Evolutionary conservation across 2,797 vertebrate genomes (phyloP), one percentile per base, ranked within the genome.

Genomic region (Oophaga sylvatica): DNA sequence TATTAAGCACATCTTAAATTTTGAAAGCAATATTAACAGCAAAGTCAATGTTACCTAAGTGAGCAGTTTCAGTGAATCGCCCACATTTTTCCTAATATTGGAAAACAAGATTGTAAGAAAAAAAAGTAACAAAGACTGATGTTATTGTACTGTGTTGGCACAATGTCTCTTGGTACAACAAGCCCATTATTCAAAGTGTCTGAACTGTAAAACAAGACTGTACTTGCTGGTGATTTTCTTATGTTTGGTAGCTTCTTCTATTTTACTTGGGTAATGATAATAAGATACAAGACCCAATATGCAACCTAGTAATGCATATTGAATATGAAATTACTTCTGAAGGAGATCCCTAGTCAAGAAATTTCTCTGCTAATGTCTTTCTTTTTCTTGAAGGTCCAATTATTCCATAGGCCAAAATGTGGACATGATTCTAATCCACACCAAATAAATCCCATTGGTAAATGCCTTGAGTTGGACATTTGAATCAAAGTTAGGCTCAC

Each of bases 11-110:
- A 88, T 80, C 73, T 73, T 75, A 81, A 63, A 87, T 75, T 81
- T 71, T 62, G 81, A 80, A 88, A 71, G 65, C 75, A 62, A 88
- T 88, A 88, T 84, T 84, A 88, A 80, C 81, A 56, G 53, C 29
- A 83, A 56, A 87, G 81, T 78, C 80, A 83, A 78, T 84, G 81
- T 84, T 84, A 73, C 81, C 56, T 35, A 29, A 68, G 53, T 73
- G 62, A 73, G 73, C 60, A 62, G 57, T 75, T 88, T 81, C 70
- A n/a, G 12, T 22, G 77, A 63, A 77, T 81, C 53, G 67, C 31
- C 70, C 63, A 70, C 85, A 81, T 62, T 62, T 48, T 86, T 22
- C 48, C 45, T 62, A 80, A 56, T 63, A 75, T 17, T 45, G 76
- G 41, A 81, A 85, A 86, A 82, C 68, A 65, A 81, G 67, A 75